phyloP scores from a whole-genome alignment of 35 echinoderm and acorn worm genomes.

The Patiria miniata region DNA sequence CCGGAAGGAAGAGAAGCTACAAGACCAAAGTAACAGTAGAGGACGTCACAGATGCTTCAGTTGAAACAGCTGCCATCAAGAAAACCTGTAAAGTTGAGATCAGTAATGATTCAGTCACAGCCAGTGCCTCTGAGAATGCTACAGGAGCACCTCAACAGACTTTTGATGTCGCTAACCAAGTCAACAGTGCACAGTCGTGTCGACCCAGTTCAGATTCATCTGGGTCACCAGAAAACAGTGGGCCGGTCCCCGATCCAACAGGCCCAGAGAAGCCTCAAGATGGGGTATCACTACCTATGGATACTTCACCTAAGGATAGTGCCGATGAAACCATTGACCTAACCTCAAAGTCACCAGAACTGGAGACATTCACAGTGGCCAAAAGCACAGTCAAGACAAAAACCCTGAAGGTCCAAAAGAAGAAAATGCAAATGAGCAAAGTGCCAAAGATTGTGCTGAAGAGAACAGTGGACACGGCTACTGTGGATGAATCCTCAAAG shows the following conservation, averaged over 20 bases:
- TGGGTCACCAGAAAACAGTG: no score
- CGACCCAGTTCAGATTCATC: no score
- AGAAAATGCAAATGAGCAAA: slow-evolving; percentile 33
- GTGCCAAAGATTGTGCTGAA: slow-evolving; percentile 30
- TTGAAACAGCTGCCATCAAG: background rate
- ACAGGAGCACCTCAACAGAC: no score
- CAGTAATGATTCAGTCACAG: background rate
- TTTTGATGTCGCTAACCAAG: no score
- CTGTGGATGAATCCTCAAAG: slow-evolving; percentile 81
- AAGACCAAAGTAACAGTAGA: background rate
- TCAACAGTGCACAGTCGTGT: no score
- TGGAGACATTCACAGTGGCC: background rate
- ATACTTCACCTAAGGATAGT: background rate
- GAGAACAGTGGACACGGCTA: background rate
- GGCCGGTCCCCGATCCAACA: no score
- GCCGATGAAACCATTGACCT: background rate
- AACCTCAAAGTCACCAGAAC: background rate
- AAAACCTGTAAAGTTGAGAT: background rate
- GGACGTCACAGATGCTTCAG: background rate
- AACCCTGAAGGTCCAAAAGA: slow-evolving; percentile 23
- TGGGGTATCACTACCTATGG: no score
- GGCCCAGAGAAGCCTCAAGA: no score
- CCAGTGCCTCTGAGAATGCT: no score
- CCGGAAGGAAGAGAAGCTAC: slow-evolving; percentile 7
- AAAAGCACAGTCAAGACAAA: slow-evolving; percentile 7